A percentile compares a stretch with the other conserved stretches of the same genome.
Evolutionary conservation across 2,888 invertebrate species (phyloP).

Genomic region (Metellina segmentata): DNA sequence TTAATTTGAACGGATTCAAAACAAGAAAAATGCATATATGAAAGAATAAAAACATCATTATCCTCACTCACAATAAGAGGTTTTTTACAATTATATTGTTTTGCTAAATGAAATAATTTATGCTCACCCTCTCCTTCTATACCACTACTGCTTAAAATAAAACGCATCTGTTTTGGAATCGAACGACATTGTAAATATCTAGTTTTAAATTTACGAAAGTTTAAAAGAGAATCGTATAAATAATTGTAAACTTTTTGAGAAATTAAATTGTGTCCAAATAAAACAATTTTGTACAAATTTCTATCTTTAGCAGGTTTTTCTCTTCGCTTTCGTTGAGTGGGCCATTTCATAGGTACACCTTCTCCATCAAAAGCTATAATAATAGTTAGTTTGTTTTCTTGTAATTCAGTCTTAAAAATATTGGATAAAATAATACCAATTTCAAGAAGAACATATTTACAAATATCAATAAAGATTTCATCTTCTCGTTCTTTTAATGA

Average conservation of each 20-base stretch:
- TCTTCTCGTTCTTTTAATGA: conserved; percentile 22
- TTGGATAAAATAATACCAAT: background rate
- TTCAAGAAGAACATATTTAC: background rate
- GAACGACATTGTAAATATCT: background rate
- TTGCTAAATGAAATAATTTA: conserved; percentile 33
- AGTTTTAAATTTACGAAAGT: background rate
- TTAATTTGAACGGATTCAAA: conserved; percentile 1
- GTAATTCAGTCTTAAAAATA: conserved; percentile 3
- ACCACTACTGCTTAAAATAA: conserved; percentile 16
- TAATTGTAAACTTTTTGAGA: background rate
- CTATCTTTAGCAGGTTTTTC: background rate
- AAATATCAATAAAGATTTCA: background rate
- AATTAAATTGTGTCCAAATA: conserved; percentile 40
- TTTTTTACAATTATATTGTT: conserved; percentile 12
- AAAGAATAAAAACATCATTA: conserved; percentile 42
- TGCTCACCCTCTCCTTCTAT: conserved; percentile 38
- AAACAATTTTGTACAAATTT: conserved; percentile 25
- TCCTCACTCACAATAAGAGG: conserved; percentile 34
- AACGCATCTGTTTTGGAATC: background rate
- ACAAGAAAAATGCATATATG: background rate
- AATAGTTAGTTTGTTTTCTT: background rate
- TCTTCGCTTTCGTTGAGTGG: conserved; percentile 45
- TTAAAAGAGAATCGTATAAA: background rate
- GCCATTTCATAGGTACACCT: conserved; percentile 59
- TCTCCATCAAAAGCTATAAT: conserved; percentile 52